Conservation (phyloP, 1,140 invertebrate genomes). For the Brachionus calyciflorus region DNA sequence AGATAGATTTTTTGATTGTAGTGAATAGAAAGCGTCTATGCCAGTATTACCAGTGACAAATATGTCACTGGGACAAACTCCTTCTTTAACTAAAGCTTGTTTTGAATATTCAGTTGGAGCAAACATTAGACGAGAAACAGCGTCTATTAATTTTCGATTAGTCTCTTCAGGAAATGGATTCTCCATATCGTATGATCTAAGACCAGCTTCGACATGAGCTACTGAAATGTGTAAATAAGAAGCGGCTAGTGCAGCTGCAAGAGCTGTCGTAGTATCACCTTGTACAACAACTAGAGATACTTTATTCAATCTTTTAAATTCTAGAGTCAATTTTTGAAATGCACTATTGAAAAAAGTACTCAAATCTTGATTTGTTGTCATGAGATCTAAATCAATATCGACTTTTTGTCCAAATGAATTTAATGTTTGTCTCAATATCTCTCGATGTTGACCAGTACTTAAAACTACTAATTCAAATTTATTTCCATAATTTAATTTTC, state of each 20-base stretch:
- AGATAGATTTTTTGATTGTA: not conserved
- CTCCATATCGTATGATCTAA: not conserved
- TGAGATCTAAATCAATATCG: conserved; percentile 8
- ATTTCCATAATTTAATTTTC: not conserved
- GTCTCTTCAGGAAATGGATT: too few species aligned
- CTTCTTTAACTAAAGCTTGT: not conserved
- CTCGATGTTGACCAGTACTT: not conserved
- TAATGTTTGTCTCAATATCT: too few species aligned
- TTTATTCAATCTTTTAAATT: not conserved
- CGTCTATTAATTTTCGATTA: too few species aligned
- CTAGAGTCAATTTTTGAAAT: not conserved
- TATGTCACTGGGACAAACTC: not conserved
- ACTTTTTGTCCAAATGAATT: too few species aligned
- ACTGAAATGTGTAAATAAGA: not conserved
- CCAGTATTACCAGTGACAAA: conserved; percentile 11
- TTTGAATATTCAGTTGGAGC: too few species aligned
- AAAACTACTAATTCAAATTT: not conserved
- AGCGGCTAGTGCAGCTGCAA: not conserved
- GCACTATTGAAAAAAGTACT: not conserved
- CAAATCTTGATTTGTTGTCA: not conserved
- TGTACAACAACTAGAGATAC: not conserved
- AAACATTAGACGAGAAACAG: too few species aligned
- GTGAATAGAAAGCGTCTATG: too few species aligned
- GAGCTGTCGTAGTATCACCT: not conserved
- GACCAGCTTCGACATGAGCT: conserved; percentile 29